Conservation (phyloP, 2,888 invertebrate genomes). For the Lepas anatifera region DNA sequence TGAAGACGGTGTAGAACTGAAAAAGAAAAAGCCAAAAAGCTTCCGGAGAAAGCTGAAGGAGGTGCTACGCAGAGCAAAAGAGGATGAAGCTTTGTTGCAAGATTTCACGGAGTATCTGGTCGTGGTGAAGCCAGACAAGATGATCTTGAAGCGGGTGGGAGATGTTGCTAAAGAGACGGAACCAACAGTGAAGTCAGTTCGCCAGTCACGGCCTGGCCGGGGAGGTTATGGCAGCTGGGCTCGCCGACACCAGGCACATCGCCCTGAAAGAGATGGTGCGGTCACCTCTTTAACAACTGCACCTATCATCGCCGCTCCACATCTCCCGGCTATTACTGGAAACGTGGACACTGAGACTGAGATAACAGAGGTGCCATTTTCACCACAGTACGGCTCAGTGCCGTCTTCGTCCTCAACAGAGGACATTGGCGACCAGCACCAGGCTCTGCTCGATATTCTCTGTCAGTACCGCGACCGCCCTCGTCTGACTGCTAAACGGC, state of each 20-base stretch:
- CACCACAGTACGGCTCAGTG: background rate
- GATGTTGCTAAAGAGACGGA: background rate
- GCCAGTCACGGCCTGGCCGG: background rate
- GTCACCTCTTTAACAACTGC: no score
- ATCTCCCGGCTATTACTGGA: no score
- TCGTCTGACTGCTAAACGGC: background rate
- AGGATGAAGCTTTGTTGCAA: background rate
- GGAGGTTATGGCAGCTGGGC: background rate
- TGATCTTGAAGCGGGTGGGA: constrained; percentile 1
- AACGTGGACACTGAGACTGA: no score
- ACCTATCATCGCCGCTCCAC: no score
- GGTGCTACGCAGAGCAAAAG: background rate
- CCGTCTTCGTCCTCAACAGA: background rate
- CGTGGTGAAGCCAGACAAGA: constrained; percentile 6
- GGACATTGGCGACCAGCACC: background rate
- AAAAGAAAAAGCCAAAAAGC: constrained; percentile 7
- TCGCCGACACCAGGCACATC: background rate
- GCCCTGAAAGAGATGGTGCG: background rate
- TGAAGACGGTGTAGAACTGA: constrained; percentile 2
- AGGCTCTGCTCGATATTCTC: background rate
- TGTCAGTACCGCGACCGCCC: background rate
- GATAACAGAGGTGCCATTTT: background rate
- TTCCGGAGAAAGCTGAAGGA: constrained; percentile 7
- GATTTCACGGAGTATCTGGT: background rate
- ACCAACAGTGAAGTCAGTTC: background rate